Evolutionary conservation across 2,797 vertebrate genomes (phyloP).

Genomic region (Kryptolebias ocellatus): DNA sequence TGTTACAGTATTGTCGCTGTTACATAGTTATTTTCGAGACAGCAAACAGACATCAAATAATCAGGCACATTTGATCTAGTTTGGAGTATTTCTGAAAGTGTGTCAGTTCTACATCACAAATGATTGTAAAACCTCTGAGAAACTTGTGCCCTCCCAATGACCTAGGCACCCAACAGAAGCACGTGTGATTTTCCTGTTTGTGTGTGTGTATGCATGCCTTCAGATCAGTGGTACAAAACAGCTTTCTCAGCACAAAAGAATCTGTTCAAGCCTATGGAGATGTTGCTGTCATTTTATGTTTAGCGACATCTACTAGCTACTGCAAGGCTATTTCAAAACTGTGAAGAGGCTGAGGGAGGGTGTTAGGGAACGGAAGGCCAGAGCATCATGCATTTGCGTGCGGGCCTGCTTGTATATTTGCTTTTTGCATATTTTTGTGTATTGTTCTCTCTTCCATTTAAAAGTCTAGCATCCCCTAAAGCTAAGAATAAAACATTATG

Average conservation of each 20-base stretch:
- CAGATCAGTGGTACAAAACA: slow-evolving; percentile 37
- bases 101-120: slow-evolving; percentile 4
- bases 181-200: slow-evolving; percentile 19
- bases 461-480: slow-evolving; percentile 33
- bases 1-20: not conserved
- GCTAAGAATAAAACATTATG: slow-evolving; percentile 49
- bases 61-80: not conserved
- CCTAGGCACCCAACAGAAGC: slow-evolving; percentile 9
- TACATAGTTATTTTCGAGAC: not conserved
- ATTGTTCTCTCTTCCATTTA: slow-evolving; percentile 35
- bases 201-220: slow-evolving; percentile 14
- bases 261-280: slow-evolving; percentile 64
- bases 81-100: not conserved
- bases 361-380: slow-evolving; percentile 48
- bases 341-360: slow-evolving; percentile 53
- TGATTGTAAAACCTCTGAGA: slow-evolving; percentile 28
- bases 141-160: slow-evolving; percentile 36
- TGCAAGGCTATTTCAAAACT: slow-evolving; percentile 62
- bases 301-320: slow-evolving; percentile 57
- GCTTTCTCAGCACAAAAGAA: slow-evolving; percentile 58
- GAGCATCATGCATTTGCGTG: slow-evolving; percentile 12
- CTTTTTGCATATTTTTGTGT: slow-evolving; percentile 15
- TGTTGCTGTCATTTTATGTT: slow-evolving; percentile 67
- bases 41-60: slow-evolving; percentile 5
- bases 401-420: not conserved